Evolutionary conservation across 2,797 vertebrate genomes (phyloP).

Genomic region (Semaprochilodus insignis): DNA sequence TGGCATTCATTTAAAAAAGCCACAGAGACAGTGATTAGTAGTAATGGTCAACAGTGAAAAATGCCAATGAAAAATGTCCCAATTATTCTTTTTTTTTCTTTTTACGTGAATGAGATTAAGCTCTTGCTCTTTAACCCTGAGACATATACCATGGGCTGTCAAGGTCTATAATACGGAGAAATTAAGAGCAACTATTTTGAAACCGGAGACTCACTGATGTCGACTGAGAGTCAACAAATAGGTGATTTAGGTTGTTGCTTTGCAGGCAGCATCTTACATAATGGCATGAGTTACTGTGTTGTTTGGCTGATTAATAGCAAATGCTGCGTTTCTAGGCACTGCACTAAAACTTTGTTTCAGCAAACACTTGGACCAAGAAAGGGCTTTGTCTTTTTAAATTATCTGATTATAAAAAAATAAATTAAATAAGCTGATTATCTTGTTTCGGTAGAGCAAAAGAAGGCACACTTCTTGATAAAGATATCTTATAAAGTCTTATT

Average conservation of each 20-base stretch:
- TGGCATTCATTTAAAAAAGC: slow-evolving; percentile 55
- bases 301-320: slow-evolving; percentile 67
- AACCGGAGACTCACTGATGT: not conserved
- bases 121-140: slow-evolving; percentile 78
- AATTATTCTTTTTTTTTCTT: slow-evolving; percentile 44
- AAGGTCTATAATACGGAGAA: slow-evolving; percentile 65
- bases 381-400: slow-evolving; percentile 20
- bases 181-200: not conserved
- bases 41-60: slow-evolving; percentile 66
- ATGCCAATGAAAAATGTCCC: not conserved
- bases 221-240: slow-evolving; percentile 35
- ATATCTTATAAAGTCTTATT: not conserved
- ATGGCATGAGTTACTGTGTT: slow-evolving; percentile 58
- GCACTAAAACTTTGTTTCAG: slow-evolving; percentile 62
- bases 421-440: slow-evolving; percentile 61
- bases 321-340: slow-evolving; percentile 78
- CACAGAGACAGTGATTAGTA: slow-evolving; percentile 46
- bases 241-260: not conserved
- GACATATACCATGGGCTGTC: slow-evolving; percentile 75
- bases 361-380: not conserved
- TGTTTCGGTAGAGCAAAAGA: slow-evolving; percentile 62
- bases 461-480: slow-evolving; percentile 72
- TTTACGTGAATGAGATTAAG: slow-evolving; percentile 68
- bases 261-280: slow-evolving; percentile 66
- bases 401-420: slow-evolving; percentile 73